Evolutionary conservation across 2,888 invertebrate species (phyloP).

Genomic region (Euproctis similis): DNA sequence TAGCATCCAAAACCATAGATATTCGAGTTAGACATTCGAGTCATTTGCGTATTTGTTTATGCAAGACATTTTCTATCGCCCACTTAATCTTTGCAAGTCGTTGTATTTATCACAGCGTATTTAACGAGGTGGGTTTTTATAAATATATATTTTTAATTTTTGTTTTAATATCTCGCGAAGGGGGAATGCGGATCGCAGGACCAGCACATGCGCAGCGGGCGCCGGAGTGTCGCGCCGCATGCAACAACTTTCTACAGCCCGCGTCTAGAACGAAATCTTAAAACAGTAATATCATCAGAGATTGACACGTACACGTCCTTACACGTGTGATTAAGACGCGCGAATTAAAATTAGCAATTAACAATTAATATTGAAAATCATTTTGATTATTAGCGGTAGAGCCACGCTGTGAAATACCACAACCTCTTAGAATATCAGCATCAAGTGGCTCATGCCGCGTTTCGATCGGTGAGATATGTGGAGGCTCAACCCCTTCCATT

Average conservation of each 20-base stretch:
- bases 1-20: no score
- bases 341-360: conserved; percentile 63
- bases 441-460: no score
- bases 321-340: conserved; percentile 63
- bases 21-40: no score
- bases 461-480: no score
- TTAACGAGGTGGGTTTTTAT: conserved; percentile 52
- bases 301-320: conserved; percentile 72
- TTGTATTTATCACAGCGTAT: conserved; percentile 48
- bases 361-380: conserved; percentile 33
- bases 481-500: no score
- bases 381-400: no score
- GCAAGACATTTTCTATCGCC: conserved; percentile 43
- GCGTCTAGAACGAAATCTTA: conserved; percentile 71
- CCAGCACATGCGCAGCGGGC: conserved; percentile 69
- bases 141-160: conserved; percentile 57
- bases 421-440: no score
- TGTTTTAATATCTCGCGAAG: conserved; percentile 53
- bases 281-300: conserved; percentile 72
- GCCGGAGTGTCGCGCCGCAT: conserved; percentile 71
- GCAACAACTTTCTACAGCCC: conserved; percentile 74
- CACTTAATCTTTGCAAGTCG: conserved; percentile 41
- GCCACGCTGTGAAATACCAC: no score
- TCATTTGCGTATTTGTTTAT: no score
- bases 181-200: conserved; percentile 72